Evolutionary conservation across 2,888 invertebrate genomes (phyloP), one percentile per base, ranked within the genome.

Genomic region (Seira musarum): DNA sequence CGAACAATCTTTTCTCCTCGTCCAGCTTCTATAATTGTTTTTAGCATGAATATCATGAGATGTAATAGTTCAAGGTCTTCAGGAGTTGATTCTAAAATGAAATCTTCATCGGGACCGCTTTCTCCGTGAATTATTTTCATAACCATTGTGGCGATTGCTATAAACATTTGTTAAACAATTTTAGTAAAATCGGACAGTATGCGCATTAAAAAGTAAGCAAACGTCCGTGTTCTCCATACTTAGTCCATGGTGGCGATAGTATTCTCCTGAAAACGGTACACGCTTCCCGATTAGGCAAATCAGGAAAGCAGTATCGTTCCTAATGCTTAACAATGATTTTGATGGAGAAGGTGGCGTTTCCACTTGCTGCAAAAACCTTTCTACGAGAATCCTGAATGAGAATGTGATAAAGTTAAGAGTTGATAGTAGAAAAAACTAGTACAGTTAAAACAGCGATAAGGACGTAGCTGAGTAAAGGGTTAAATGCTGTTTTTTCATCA

Each of bases 31-130:
- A 84, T 71, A 21, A 84, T 74, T 13, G 82, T 69, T 64, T 76
- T 72, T 6, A 85, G n/a, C 72, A 83, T 82, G 70, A 80, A 81
- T 19, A 85, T 68, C 1, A 86, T n/a, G 60, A 80, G 78, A 25
- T 83, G 82, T 13, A 86, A 70, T 10, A 85, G 60, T 60, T 85
- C 84, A 63, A 83, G 73, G 40, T 85, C 86, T 24, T 83, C 82
- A 6, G 73, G 72, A 0, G 80, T 81, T 0, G 82, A 80, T 53
- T 84, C 83, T 13, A 86, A 53, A 1, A 82, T 8, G 80, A 64
- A 10, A 71, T 53, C 1, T 5, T 30, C 30, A 5, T 30, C 30
- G 2, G 8, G 15, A 60, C 13, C 22, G 1, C 25, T 73, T 13
- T 13, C 30, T 40, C 64, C 73, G 25, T 69, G 13, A 8, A 70